These are phyloP conservation scores for Cephus cinctus DNA, from an alignment of 1,140 invertebrate species.

Conservation along the genomic window DNA sequence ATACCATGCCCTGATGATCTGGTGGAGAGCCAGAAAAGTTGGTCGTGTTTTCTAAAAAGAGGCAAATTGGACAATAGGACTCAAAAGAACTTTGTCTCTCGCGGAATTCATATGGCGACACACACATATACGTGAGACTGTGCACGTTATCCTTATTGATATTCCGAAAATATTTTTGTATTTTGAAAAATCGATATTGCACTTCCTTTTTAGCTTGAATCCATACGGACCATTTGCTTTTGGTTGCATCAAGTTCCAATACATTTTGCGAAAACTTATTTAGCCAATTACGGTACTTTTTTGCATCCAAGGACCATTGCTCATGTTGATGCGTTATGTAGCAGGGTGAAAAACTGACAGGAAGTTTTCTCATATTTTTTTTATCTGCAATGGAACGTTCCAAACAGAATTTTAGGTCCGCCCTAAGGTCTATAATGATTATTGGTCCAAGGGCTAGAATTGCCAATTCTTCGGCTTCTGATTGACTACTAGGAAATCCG, in stretches of 20 bases:
- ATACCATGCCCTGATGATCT: conserved; percentile 56
- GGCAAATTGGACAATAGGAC: conserved; percentile 59
- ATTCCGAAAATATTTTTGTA: conserved; percentile 26
- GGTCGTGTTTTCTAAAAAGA: conserved; percentile 44
- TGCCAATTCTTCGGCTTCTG: conserved; percentile 51
- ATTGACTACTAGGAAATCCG: conserved; percentile 56
- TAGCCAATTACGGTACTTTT: conserved; percentile 51
- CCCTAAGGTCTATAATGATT: conserved; percentile 56
- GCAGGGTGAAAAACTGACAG: conserved; percentile 45
- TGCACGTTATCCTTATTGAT: conserved; percentile 43
- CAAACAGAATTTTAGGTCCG: conserved; percentile 36
- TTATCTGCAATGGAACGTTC: conserved; percentile 45
- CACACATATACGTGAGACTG: conserved; percentile 41
- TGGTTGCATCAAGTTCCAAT: conserved; percentile 41
- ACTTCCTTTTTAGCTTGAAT: conserved; percentile 41
- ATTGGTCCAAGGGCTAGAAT: conserved; percentile 56
- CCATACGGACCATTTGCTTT: conserved; percentile 56
- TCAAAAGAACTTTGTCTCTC: conserved; percentile 52
- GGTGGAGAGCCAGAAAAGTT: conserved; percentile 45
- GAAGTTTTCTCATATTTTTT: conserved; percentile 23
- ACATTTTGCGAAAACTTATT: conserved; percentile 57
- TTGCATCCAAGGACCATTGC: conserved; percentile 43
- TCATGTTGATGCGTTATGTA: conserved; percentile 50
- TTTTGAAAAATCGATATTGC: conserved; percentile 12
- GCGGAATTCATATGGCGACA: conserved; percentile 56